These are phyloP conservation scores for Chrosomus eos DNA, from an alignment of 2,797 vertebrate genomes.

Conservation along the genomic window DNA sequence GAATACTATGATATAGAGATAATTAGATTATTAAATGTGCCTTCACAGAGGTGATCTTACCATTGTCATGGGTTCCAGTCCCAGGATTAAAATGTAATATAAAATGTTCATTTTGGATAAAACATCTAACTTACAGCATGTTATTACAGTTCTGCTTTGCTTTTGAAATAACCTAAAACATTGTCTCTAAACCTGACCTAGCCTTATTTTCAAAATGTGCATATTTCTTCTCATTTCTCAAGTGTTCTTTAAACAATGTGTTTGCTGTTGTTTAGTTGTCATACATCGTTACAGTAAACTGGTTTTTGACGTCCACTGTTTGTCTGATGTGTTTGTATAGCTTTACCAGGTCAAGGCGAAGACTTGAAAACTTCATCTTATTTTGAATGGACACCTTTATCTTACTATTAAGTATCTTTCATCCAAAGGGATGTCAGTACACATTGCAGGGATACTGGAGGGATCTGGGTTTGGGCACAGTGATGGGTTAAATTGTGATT, in stretches of 20 bases:
- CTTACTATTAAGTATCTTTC: background rate
- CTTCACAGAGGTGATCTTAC: slow-evolving; percentile 3
- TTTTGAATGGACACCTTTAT: background rate
- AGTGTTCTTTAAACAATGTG: background rate
- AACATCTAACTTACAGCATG: background rate
- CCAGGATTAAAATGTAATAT: background rate
- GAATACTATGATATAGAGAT: background rate
- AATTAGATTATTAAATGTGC: slow-evolving; percentile 17
- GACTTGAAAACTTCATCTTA: too few relatives aligned
- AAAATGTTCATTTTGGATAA: background rate
- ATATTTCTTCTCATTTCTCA: background rate
- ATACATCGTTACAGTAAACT: slow-evolving; percentile 44
- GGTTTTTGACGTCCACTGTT: background rate
- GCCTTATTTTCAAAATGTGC: background rate
- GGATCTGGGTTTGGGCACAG: background rate
- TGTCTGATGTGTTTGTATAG: background rate
- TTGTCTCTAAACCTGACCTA: background rate
- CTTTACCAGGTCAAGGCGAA: background rate
- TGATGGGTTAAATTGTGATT: too few relatives aligned
- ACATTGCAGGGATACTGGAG: too few relatives aligned
- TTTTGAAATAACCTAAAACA: background rate
- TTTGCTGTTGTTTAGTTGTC: slow-evolving; percentile 48
- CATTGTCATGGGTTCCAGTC: background rate
- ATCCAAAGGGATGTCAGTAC: too few relatives aligned
- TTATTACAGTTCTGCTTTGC: background rate